Percentiles rank a stretch among this genome's conserved stretches.
Conservation (phyloP, 2,113 vertebrate genomes). For the Rhinoptilus africanus region DNA sequence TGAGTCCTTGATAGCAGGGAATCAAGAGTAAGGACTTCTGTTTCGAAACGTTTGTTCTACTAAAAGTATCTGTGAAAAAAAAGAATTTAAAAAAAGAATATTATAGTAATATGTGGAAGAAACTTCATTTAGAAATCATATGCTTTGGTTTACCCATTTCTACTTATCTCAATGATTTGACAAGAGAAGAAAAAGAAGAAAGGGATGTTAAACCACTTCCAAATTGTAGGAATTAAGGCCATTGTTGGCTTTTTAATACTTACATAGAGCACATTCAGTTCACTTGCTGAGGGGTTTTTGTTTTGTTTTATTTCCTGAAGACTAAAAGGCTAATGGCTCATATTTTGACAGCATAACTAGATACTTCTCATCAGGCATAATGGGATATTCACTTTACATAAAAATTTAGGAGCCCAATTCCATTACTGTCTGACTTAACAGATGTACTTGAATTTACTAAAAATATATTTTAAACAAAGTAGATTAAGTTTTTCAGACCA, state of each 20-base stretch:
- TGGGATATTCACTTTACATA: not conserved
- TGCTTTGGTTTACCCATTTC: not conserved
- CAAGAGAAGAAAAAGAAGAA: not conserved
- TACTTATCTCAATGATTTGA: not conserved
- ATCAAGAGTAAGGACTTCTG: conserved; percentile 8
- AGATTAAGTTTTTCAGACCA: not conserved
- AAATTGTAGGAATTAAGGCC: not conserved
- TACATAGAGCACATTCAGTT: not conserved
- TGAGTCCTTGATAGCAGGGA: conserved; percentile 20
- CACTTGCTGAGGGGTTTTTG: not conserved
- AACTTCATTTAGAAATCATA: not conserved
- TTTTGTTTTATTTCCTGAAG: not conserved
- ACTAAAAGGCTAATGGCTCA: not conserved
- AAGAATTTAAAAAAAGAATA: not conserved
- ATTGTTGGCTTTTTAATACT: not conserved
- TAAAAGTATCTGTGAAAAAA: conserved; percentile 44
- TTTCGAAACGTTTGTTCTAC: not conserved
- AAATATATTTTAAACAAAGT: not conserved
- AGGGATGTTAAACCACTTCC: not conserved
- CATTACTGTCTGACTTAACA: not conserved
- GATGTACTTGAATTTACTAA: not conserved
- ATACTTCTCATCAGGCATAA: not conserved
- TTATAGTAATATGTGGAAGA: not conserved
- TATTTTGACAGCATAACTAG: not conserved
- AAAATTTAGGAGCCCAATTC: not conserved